Percentiles rank a stretch among this genome's conserved stretches.
phyloP scores from a whole-genome alignment of 2,797 vertebrate species.

The Anguilla megastoma region DNA sequence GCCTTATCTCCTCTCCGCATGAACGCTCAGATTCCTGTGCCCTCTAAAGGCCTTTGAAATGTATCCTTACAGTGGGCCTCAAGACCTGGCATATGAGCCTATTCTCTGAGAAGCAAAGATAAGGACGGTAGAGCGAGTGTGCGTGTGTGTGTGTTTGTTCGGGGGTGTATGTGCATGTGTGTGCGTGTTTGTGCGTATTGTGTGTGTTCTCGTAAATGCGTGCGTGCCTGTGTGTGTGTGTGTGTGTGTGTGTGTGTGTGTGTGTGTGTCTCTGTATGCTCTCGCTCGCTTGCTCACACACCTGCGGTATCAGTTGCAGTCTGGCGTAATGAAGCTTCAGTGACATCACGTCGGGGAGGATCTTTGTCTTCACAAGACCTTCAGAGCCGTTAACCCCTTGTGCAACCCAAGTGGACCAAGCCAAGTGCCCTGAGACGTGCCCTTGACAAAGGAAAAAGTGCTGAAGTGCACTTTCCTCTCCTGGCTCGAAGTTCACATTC shows the following conservation, averaged over 20 bases:
- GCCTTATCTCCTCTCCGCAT: not conserved
- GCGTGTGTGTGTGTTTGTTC: not conserved
- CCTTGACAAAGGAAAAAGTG: not conserved
- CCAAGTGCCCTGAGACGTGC: not conserved
- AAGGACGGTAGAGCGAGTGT: not conserved
- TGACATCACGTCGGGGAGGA: not conserved
- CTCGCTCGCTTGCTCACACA: not conserved
- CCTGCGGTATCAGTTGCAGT: not conserved
- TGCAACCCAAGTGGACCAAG: not conserved
- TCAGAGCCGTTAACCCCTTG: not conserved
- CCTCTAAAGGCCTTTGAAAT: not conserved
- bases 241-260: not conserved
- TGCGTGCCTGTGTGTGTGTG: not conserved
- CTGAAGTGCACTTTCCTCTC: not conserved
- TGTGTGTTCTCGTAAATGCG: no score
- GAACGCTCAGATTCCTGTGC: not conserved
- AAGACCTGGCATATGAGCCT: not conserved
- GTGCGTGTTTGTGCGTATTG: no score
- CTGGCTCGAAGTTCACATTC: not conserved
- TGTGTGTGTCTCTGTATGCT: not conserved
- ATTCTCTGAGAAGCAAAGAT: constrained; percentile 4
- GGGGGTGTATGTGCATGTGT: not conserved
- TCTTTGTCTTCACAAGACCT: not conserved
- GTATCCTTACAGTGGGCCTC: not conserved
- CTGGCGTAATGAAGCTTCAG: not conserved